Evolutionary conservation across 64 coral and sea anemone genomes (phyloP).

Genomic region (Exaiptasia diaphana): DNA sequence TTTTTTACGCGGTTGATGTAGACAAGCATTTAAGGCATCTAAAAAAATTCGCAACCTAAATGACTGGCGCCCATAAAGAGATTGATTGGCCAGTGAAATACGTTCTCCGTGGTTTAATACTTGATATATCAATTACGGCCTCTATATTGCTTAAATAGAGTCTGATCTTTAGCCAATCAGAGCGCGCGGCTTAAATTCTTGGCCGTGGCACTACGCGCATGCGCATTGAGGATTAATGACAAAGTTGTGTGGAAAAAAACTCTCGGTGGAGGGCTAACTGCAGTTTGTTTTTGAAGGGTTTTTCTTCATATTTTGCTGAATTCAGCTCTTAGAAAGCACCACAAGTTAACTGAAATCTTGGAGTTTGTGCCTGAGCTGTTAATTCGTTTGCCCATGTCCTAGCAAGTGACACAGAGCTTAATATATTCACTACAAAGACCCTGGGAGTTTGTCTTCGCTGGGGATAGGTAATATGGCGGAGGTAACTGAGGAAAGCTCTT

Average conservation of each 20-base stretch:
- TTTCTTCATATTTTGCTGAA: slow-evolving; percentile 31
- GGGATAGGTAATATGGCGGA: slow-evolving; percentile 67
- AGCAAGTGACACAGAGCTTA: slow-evolving; percentile 17
- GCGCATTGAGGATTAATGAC: slow-evolving; percentile 42
- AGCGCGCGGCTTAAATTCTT: slow-evolving; percentile 64
- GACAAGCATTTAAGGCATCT: neutral
- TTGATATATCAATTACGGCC: neutral
- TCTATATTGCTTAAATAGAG: neutral
- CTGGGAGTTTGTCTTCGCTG: neutral
- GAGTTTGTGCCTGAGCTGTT: slow-evolving; percentile 27
- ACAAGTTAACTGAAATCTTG: slow-evolving; percentile 12
- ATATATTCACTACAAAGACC: neutral
- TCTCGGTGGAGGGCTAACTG: slow-evolving; percentile 33
- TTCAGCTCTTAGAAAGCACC: slow-evolving; percentile 17
- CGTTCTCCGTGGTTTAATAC: neutral
- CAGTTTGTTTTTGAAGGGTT: slow-evolving; percentile 74
- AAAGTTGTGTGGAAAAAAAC: slow-evolving; percentile 85
- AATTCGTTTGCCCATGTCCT: slow-evolving; percentile 69
- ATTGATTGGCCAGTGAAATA: neutral
- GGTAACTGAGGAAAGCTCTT: slow-evolving; percentile 61
- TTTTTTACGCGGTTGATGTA: neutral
- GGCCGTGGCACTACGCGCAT: slow-evolving; percentile 60
- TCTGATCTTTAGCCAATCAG: slow-evolving; percentile 68
- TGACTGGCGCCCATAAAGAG: neutral
- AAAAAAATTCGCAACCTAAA: neutral